A percentile compares a stretch with the other conserved stretches of the same genome.
Evolutionary conservation across 2,797 vertebrate genomes (phyloP).

Genomic region (Aplochiton taeniatus): DNA sequence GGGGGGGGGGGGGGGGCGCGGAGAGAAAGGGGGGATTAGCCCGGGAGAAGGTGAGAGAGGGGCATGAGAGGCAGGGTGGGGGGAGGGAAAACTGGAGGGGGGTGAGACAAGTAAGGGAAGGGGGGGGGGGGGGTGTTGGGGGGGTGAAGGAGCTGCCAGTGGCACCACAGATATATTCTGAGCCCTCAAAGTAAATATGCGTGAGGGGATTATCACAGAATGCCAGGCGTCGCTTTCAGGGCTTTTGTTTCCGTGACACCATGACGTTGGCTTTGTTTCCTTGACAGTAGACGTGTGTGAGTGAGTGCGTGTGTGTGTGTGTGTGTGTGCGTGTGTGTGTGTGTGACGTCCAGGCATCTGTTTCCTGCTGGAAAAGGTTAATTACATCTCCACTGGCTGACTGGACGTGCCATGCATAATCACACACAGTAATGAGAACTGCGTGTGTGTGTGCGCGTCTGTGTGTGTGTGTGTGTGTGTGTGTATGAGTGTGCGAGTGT

Average conservation of each 20-base stretch:
- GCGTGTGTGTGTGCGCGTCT: conserved; percentile 18
- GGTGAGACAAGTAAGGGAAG: not conserved
- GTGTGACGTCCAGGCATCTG: conserved; percentile 66
- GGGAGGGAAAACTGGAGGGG: conserved; percentile 13
- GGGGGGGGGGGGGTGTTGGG: no score
- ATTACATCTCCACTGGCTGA: conserved; percentile 76
- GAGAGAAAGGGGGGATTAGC: conserved; percentile 19
- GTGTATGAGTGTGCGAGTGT: conserved; percentile 23
- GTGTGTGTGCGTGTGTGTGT: not conserved
- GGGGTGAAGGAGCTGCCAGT: conserved; percentile 2
- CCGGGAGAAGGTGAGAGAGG: not conserved
- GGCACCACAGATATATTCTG: conserved; percentile 52
- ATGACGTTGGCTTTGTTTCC: conserved; percentile 75
- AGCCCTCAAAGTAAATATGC: conserved; percentile 71
- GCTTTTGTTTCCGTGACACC: conserved; percentile 73
- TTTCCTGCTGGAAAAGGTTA: conserved; percentile 82
- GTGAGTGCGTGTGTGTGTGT: conserved; percentile 9
- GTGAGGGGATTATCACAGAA: conserved; percentile 71
- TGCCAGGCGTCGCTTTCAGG: conserved; percentile 65
- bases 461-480: not conserved
- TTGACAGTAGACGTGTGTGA: conserved; percentile 67
- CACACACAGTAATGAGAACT: conserved; percentile 71
- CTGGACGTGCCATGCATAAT: conserved; percentile 77
- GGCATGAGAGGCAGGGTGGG: not conserved
- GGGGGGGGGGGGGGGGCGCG: not conserved